These are phyloP conservation scores for Byasa hedistus DNA, from an alignment of 2,888 invertebrate species.

Conservation along the genomic window DNA sequence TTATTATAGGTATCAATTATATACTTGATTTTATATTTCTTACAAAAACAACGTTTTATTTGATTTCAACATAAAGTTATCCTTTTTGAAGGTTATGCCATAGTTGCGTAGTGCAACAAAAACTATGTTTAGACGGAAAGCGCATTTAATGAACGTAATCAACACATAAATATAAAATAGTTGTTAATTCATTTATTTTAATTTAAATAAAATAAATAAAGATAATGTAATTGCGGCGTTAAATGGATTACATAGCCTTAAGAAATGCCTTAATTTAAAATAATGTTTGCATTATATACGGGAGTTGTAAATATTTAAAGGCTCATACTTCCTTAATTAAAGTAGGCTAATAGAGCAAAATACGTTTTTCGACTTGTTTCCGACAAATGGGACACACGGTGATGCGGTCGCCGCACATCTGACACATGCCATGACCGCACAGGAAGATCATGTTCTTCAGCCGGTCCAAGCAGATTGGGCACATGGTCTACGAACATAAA, in stretches of 20 bases:
- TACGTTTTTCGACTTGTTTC: slow-evolving; percentile 97
- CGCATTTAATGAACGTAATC: no score
- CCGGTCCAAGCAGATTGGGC: slow-evolving; percentile 98
- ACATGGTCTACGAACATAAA: slow-evolving; percentile 89
- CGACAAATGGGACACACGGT: slow-evolving; percentile 98
- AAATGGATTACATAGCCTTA: background rate
- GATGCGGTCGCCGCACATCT: slow-evolving; percentile 99
- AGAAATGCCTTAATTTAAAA: background rate
- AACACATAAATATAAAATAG: no score
- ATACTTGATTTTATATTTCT: background rate
- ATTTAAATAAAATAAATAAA: no score
- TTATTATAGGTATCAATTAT: background rate
- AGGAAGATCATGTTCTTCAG: slow-evolving; percentile 99
- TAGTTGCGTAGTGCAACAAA: background rate
- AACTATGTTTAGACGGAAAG: background rate
- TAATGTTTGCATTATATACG: background rate
- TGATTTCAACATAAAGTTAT: background rate
- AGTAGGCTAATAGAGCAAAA: slow-evolving; percentile 85
- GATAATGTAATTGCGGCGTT: background rate
- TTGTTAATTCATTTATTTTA: no score
- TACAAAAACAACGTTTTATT: no score
- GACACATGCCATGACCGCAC: slow-evolving; percentile 98
- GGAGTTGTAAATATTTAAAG: background rate
- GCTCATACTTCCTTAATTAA: background rate
- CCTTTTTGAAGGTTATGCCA: background rate